A percentile compares a stretch with the other conserved stretches of the same genome.
These are phyloP conservation scores for Luffia ferchaultella DNA, from an alignment of 2,888 invertebrate genomes.

Conservation along the genomic window DNA sequence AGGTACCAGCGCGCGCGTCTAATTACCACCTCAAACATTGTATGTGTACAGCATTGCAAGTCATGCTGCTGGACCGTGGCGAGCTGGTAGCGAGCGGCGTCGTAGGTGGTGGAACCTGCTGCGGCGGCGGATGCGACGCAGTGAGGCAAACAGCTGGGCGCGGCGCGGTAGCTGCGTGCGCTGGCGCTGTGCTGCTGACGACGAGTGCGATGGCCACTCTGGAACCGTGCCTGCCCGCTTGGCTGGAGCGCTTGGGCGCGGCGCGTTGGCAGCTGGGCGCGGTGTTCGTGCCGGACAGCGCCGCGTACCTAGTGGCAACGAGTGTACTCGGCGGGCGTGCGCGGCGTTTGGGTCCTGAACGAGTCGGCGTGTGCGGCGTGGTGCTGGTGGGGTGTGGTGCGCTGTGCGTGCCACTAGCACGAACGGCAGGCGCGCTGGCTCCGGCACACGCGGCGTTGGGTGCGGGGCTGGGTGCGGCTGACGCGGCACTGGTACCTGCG, in stretches of 20 bases:
- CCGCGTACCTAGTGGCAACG: conserved; percentile 35
- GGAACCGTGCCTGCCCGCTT: conserved; percentile 50
- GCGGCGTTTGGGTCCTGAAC: conserved; percentile 35
- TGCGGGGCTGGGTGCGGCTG: conserved; percentile 37
- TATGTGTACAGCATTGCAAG: conserved; percentile 5
- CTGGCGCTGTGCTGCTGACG: conserved; percentile 43
- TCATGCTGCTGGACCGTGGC: conserved; percentile 3
- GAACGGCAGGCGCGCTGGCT: conserved; percentile 28
- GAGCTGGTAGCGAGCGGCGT: neutral
- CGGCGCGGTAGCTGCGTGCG: conserved; percentile 31
- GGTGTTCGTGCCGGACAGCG: conserved; percentile 51
- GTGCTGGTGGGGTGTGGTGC: conserved; percentile 33
- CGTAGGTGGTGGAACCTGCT: neutral
- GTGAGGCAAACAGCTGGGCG: conserved; percentile 19
- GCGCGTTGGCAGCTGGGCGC: conserved; percentile 44
- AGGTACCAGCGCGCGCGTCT: neutral
- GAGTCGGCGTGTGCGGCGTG: conserved; percentile 33
- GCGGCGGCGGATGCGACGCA: neutral
- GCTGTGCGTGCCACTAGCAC: conserved; percentile 33
- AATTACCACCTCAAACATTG: neutral
- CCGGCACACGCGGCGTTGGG: conserved; percentile 48
- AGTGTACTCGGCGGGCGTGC: conserved; percentile 14
- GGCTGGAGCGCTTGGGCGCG: conserved; percentile 31
- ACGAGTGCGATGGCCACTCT: conserved; percentile 51
- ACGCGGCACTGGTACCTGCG: conserved; percentile 49